Evolutionary conservation across 2,888 invertebrate genomes (phyloP).

Genomic region (Aleiodes testaceus): DNA sequence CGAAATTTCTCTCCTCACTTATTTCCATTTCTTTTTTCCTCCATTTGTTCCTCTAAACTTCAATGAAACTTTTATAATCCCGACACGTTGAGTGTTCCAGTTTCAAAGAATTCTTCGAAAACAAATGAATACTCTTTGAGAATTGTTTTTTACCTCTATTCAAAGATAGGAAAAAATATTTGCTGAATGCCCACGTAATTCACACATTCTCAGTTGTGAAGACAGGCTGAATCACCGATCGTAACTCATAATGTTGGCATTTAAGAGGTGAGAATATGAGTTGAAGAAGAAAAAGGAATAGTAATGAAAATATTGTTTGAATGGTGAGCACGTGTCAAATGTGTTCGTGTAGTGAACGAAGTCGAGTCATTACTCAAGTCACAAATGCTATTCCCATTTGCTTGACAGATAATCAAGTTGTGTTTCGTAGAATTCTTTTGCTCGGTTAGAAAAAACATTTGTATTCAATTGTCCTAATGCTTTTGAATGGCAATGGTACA

Average conservation of each 20-base stretch:
- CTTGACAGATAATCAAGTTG: constrained; percentile 27
- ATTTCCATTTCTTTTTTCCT: too few species aligned
- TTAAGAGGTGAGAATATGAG: constrained; percentile 11
- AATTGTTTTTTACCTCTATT: neutral
- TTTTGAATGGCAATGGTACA: too few species aligned
- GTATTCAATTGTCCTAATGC: too few species aligned
- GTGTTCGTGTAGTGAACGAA: neutral
- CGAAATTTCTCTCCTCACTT: constrained; percentile 3
- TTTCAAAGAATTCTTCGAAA: neutral
- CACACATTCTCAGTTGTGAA: neutral
- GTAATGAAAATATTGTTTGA: constrained; percentile 8
- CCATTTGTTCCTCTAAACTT: too few species aligned
- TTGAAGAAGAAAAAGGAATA: too few species aligned
- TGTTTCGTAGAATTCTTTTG: neutral
- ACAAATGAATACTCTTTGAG: neutral
- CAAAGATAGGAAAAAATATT: neutral
- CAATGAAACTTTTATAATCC: constrained; percentile 10
- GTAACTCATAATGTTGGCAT: constrained; percentile 24
- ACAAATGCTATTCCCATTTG: constrained; percentile 13
- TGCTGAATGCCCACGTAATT: neutral
- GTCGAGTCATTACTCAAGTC: constrained; percentile 15
- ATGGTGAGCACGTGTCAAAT: constrained; percentile 21
- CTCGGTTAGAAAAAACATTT: too few species aligned
- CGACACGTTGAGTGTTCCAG: neutral
- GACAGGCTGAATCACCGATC: neutral